Evolutionary conservation across 92 coral and sea anemone species (phyloP).

Genomic region (Zoanthus sociatus): DNA sequence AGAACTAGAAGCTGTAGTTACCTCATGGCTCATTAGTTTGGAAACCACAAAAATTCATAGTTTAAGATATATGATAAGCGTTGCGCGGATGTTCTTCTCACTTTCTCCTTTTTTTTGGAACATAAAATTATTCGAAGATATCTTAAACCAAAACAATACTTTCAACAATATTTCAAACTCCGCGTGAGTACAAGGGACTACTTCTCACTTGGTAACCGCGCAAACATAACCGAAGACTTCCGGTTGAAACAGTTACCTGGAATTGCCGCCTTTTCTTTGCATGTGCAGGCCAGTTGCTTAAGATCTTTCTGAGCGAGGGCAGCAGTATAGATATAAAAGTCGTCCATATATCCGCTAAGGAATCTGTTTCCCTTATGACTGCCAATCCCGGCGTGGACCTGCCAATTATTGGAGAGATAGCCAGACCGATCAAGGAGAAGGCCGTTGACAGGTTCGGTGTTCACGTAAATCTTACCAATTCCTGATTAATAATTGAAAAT

Average conservation of each 20-base stretch:
- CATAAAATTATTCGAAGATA: too few species aligned
- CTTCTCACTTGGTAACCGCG: too few species aligned
- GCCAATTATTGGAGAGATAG: conserved; percentile 73
- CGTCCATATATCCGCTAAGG: conserved; percentile 75
- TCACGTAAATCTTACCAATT: conserved; percentile 65
- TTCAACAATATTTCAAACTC: too few species aligned
- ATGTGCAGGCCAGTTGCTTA: conserved; percentile 75
- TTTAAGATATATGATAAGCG: too few species aligned
- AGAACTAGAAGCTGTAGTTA: too few species aligned
- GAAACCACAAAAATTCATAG: too few species aligned
- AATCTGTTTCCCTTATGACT: conserved; percentile 76
- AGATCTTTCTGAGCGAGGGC: conserved; percentile 67
- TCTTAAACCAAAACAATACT: too few species aligned
- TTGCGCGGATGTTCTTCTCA: too few species aligned
- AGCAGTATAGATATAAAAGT: conserved; percentile 73
- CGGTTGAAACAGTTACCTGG: neutral
- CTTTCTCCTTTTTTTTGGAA: too few species aligned
- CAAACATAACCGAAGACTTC: too few species aligned
- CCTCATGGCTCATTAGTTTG: too few species aligned
- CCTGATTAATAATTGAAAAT: conserved; percentile 40
- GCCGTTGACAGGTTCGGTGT: conserved; percentile 59
- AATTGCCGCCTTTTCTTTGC: conserved; percentile 55
- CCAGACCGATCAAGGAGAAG: conserved; percentile 59
- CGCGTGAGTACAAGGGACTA: too few species aligned
- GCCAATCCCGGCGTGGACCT: conserved; percentile 73